Evolutionary conservation across 2,797 vertebrate genomes (phyloP).

Genomic region (Cheirogaleus major): DNA sequence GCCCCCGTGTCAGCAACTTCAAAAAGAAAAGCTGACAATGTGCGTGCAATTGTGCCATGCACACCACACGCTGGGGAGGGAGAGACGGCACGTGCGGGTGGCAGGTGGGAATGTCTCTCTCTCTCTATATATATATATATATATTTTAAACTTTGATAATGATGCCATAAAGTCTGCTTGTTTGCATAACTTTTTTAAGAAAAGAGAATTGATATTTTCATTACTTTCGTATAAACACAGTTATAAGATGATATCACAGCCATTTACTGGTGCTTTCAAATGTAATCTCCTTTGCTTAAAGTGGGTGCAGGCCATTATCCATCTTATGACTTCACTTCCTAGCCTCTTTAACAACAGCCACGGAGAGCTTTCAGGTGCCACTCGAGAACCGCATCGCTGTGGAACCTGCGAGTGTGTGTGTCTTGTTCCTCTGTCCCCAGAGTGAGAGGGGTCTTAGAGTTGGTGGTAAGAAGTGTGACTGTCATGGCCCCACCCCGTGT

Average conservation of each 20-base stretch:
- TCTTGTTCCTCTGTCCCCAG: not conserved
- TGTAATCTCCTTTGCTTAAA: not conserved
- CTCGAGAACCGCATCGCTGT: rapidly evolving
- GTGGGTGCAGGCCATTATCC: not conserved
- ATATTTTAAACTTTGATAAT: constrained; percentile 33
- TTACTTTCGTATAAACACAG: constrained; percentile 48
- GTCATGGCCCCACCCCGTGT: not conserved
- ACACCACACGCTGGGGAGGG: rapidly evolving
- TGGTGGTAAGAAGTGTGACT: not conserved
- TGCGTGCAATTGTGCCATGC: rapidly evolving
- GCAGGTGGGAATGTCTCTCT: rapidly evolving
- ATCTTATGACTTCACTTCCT: rapidly evolving
- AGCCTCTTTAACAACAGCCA: not conserved
- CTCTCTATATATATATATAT: not conserved
- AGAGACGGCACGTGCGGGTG: rapidly evolving
- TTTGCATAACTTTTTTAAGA: constrained; percentile 40
- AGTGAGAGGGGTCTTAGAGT: not conserved
- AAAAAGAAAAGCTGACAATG: not conserved
- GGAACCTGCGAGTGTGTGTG: not conserved
- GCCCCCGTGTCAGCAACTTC: rapidly evolving
- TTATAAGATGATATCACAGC: not conserved
- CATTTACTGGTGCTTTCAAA: not conserved
- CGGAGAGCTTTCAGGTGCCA: rapidly evolving
- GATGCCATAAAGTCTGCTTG: not conserved
- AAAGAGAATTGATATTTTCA: constrained; percentile 57